Evolutionary conservation across 2,888 invertebrate species (phyloP), one percentile per base, ranked within the genome.

Genomic region (Acanthosoma haemorrhoidale): DNA sequence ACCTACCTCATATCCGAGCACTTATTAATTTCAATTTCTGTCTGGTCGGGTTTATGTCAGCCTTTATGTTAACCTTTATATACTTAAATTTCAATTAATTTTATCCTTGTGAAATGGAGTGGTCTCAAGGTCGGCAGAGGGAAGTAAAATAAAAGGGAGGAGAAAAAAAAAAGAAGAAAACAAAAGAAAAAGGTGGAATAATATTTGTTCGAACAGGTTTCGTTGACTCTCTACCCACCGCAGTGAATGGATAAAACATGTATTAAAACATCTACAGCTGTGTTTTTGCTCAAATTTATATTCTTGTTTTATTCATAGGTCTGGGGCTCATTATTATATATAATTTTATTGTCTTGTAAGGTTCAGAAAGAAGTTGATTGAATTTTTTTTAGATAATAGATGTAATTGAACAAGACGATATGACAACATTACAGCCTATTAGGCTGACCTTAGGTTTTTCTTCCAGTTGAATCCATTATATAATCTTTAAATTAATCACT

Each of bases 161-260:
- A 21, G 41, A 41, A 61, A 18, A 51, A 51, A 51, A 60, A 60
- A 60, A 34, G 34, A 60, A 60, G 34, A 36, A 60, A 60, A 61
- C 18, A n/a, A 61, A 18, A 61, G 61, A 61, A 61, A 61, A 36
- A 61, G 61, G 61, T 61, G 61, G 61, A 61, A 61, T 61, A 61
- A 61, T 61, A 61, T 61, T 61, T 61, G 61, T 61, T 8, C 18
- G 61, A 61, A 61, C 61, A 61, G 61, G 61, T 61, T 61, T 38
- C 13, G 21, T 34, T 21, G 61, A 34, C 21, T 34, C 59, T 18
- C 61, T 61, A 36, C 21, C 61, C 36, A 34, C 61, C 61, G 61
- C 36, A 36, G 61, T 61, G 32, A 61, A 61, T 61, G 61, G 61
- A 2, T 15, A 4, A 38, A 51, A 51, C 25, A 51, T 51, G 51